A percentile compares a stretch with the other conserved stretches of the same genome.
phyloP scores from a whole-genome alignment of 2,797 vertebrate genomes.

The Salarias fasciatus region DNA sequence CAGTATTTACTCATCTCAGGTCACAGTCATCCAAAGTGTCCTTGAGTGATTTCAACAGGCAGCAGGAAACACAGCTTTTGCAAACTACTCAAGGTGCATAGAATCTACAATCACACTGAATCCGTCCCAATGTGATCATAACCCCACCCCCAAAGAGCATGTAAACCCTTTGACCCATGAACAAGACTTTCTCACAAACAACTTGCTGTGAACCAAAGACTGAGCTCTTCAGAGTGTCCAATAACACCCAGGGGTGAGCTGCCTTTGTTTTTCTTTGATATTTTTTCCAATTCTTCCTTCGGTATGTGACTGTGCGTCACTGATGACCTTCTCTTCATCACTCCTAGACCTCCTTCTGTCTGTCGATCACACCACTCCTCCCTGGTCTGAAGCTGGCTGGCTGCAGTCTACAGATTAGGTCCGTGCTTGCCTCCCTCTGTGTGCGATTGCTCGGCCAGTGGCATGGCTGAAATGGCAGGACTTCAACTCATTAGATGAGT shows the following conservation, averaged over 20 bases:
- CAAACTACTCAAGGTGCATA: no score
- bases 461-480: constrained; percentile 39
- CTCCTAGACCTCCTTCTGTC: constrained; percentile 5
- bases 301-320: constrained; percentile 11
- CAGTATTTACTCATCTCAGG: no score
- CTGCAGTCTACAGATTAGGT: constrained; percentile 30
- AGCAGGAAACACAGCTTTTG: no score
- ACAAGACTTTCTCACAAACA: no score
- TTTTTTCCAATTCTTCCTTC: constrained; percentile 1
- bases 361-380: constrained; percentile 1
- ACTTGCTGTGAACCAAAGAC: no score
- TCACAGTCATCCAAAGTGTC: no score
- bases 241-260: background rate
- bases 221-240: no score
- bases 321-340: constrained; percentile 19
- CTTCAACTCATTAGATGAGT: constrained; percentile 55
- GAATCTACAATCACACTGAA: no score
- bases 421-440: constrained; percentile 16
- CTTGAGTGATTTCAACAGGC: no score
- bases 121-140: no score
- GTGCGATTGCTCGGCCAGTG: constrained; percentile 20
- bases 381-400: constrained; percentile 21
- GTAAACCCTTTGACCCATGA: no score
- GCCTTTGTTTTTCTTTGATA: background rate
- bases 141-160: no score